A percentile compares a stretch with the other conserved stretches of the same genome.
Evolutionary conservation across 2,797 vertebrate species (phyloP).

Genomic region (Peromyscus eremicus): DNA sequence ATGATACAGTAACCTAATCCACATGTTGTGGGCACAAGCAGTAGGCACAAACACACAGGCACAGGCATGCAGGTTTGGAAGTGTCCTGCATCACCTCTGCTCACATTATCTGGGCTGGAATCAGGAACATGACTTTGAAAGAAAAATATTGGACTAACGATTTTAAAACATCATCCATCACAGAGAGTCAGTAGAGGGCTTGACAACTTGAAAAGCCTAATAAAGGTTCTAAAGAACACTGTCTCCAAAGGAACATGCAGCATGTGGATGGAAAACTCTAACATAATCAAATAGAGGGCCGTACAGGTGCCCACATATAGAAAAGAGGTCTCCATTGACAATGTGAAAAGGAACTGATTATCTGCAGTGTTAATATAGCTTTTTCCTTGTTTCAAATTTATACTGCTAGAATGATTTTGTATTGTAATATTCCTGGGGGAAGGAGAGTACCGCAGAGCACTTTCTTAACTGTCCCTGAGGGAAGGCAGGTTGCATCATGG

Average conservation of each 20-base stretch:
- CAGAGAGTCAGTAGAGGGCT: background rate
- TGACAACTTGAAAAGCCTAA: background rate
- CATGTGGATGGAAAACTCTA: background rate
- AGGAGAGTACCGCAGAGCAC: background rate
- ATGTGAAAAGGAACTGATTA: background rate
- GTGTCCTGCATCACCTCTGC: background rate
- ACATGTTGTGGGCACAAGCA: background rate
- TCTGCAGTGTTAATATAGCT: background rate
- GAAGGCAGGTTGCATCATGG: background rate
- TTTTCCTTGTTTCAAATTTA: conserved; percentile 17
- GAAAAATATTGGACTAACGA: background rate
- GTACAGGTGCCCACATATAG: background rate
- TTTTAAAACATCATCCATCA: background rate
- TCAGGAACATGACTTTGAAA: background rate
- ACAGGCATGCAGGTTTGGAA: background rate
- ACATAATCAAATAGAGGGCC: background rate
- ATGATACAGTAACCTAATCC: background rate
- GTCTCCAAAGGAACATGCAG: background rate
- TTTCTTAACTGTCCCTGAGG: background rate
- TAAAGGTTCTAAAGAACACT: background rate
- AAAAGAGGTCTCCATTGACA: background rate
- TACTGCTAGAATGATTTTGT: background rate
- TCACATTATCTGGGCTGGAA: background rate
- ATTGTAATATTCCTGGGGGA: conserved; percentile 8
- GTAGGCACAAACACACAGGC: background rate